Conservation (phyloP, 2,113 vertebrate genomes). For the Rhinoderma darwinii region DNA sequence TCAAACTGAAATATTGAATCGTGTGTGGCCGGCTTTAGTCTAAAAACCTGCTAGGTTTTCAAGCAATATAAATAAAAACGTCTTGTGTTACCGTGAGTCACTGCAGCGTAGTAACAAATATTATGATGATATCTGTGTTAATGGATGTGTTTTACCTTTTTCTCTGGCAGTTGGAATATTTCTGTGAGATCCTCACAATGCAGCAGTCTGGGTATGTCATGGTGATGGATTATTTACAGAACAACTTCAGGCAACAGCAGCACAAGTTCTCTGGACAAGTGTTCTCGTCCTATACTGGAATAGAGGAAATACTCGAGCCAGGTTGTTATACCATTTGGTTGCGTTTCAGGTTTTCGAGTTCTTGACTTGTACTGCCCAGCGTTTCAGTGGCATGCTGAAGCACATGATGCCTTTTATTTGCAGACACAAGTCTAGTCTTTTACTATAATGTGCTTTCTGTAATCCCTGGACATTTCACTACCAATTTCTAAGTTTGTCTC, state of each 20-base stretch:
- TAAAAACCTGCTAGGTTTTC: too few relatives aligned
- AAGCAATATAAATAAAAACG: too few relatives aligned
- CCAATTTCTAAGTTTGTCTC: too few relatives aligned
- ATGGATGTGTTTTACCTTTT: background rate
- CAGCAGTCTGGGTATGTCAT: slow-evolving; percentile 95
- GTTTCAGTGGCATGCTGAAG: too few relatives aligned
- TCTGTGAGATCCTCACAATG: slow-evolving; percentile 99
- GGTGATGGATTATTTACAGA: slow-evolving; percentile 98
- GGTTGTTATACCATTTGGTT: slow-evolving; percentile 70
- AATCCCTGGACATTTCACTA: background rate
- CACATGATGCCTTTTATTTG: too few relatives aligned
- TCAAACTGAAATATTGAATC: too few relatives aligned
- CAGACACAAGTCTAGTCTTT: too few relatives aligned
- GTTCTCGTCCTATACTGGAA: slow-evolving; percentile 94
- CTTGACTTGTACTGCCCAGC: too few relatives aligned
- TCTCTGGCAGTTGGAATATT: slow-evolving; percentile 83
- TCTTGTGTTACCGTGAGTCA: too few relatives aligned
- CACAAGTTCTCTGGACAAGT: slow-evolving; percentile 90
- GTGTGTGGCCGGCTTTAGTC: too few relatives aligned
- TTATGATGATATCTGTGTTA: background rate
- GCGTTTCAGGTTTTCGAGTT: background rate
- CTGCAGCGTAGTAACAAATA: background rate
- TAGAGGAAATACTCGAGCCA: slow-evolving; percentile 88
- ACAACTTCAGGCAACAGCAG: slow-evolving; percentile 93
- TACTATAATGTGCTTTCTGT: too few relatives aligned